Percentiles rank a stretch among this genome's conserved stretches.
Conservation (phyloP, 2,797 vertebrate genomes). For the Pelodytes ibericus region DNA sequence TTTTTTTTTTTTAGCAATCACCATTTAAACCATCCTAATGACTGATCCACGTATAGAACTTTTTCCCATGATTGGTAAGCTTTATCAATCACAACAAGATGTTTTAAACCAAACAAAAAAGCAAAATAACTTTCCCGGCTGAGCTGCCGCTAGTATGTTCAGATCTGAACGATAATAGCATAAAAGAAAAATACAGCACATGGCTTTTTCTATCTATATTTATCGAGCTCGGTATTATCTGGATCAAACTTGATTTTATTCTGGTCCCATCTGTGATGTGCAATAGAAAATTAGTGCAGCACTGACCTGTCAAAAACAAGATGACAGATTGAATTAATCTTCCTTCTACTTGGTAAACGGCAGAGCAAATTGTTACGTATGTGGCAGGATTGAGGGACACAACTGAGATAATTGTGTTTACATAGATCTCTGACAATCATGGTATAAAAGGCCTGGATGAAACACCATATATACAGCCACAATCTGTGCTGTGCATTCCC, state of each 20-base stretch:
- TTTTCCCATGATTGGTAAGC: no score
- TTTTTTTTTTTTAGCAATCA: no score
- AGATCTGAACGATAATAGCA: no score
- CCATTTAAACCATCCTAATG: no score
- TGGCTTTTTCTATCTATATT: neutral
- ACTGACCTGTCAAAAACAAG: conserved; percentile 49
- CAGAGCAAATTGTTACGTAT: conserved; percentile 33
- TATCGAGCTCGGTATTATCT: no score
- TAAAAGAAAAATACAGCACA: no score
- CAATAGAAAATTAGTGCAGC: conserved; percentile 22
- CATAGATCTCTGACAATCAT: conserved; percentile 20
- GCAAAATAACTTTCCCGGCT: no score
- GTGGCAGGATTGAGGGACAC: conserved; percentile 14
- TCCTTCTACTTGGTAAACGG: conserved; percentile 30
- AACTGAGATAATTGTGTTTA: conserved; percentile 37
- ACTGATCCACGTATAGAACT: no score
- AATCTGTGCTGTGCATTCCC: conserved; percentile 1
- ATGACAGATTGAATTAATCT: conserved; percentile 46
- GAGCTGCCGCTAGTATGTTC: no score
- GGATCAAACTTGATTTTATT: conserved; percentile 16
- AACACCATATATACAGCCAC: conserved; percentile 7
- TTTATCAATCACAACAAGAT: no score
- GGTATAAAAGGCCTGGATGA: neutral
- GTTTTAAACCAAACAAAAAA: no score
- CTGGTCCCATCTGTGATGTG: conserved; percentile 33